These are phyloP conservation scores for Steinernema scapterisci DNA, from an alignment of 2,888 invertebrate genomes.

Conservation along the genomic window DNA sequence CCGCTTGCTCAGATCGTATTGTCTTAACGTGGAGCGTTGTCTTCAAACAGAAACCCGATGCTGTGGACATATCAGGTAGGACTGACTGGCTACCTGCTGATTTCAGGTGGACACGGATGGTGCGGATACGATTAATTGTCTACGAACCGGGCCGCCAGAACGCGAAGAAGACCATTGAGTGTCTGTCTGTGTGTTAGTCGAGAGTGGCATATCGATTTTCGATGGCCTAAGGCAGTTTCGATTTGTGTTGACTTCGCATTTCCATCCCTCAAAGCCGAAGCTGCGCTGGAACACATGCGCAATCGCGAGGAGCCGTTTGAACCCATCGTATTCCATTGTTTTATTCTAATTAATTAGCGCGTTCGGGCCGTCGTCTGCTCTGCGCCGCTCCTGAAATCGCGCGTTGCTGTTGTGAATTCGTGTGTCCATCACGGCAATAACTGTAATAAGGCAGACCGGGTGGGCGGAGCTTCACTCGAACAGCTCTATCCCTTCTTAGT, in stretches of 20 bases:
- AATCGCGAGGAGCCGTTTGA: too few species aligned
- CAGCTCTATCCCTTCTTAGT: constrained; percentile 6
- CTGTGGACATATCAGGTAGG: background rate
- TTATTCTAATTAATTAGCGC: constrained; percentile 12
- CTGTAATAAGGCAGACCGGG: constrained; percentile 26
- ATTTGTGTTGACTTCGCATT: background rate
- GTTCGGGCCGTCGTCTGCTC: background rate
- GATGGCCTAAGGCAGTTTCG: constrained; percentile 29
- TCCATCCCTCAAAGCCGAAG: too few species aligned
- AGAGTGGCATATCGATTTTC: constrained; percentile 29
- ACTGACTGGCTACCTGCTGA: background rate
- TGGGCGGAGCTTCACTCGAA: constrained; percentile 8
- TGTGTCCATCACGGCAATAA: constrained; percentile 4
- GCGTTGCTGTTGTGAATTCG: background rate
- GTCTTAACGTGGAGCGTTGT: background rate
- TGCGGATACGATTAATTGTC: constrained; percentile 18
- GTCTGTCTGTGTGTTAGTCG: background rate
- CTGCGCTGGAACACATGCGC: too few species aligned
- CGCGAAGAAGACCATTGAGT: background rate
- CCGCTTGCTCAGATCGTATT: background rate
- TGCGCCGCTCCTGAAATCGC: background rate
- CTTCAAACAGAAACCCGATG: constrained; percentile 15
- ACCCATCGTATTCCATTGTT: background rate
- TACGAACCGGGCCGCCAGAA: background rate
- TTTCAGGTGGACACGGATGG: background rate